These are phyloP conservation scores for Clanis bilineata DNA, from an alignment of 2,888 invertebrate genomes.

Conservation along the genomic window DNA sequence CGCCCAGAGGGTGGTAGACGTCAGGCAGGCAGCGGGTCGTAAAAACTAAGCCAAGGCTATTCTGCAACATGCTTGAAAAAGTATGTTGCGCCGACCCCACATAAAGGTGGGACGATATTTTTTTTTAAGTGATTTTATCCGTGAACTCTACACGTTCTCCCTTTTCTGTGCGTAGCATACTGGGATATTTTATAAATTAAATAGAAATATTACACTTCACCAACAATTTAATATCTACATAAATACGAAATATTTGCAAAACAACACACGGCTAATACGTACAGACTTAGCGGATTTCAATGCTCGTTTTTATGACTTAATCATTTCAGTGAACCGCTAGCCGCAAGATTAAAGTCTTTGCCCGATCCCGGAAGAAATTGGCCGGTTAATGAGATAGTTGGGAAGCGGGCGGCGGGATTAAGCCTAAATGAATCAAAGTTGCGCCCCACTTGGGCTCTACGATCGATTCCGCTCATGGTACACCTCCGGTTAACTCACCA, in stretches of 20 bases:
- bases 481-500: constrained; percentile 31
- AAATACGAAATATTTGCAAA: not conserved
- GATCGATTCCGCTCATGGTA: constrained; percentile 51
- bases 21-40: too few species aligned
- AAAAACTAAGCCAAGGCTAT: too few species aligned
- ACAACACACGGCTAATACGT: not conserved
- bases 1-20: too few species aligned
- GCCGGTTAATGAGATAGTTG: constrained; percentile 73
- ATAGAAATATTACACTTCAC: too few species aligned
- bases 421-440: constrained; percentile 70
- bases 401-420: constrained; percentile 59
- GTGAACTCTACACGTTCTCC: too few species aligned
- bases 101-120: too few species aligned
- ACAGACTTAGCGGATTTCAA: constrained; percentile 16
- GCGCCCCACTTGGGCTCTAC: constrained; percentile 38
- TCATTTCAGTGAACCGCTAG: constrained; percentile 33
- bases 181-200: too few species aligned
- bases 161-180: too few species aligned
- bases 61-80: too few species aligned
- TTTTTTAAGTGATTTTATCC: too few species aligned
- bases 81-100: too few species aligned
- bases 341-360: constrained; percentile 66
- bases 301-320: constrained; percentile 27
- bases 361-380: constrained; percentile 70
- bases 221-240: not conserved